Conservation (phyloP, 2,888 invertebrate genomes). For the Tipula lateralis region DNA sequence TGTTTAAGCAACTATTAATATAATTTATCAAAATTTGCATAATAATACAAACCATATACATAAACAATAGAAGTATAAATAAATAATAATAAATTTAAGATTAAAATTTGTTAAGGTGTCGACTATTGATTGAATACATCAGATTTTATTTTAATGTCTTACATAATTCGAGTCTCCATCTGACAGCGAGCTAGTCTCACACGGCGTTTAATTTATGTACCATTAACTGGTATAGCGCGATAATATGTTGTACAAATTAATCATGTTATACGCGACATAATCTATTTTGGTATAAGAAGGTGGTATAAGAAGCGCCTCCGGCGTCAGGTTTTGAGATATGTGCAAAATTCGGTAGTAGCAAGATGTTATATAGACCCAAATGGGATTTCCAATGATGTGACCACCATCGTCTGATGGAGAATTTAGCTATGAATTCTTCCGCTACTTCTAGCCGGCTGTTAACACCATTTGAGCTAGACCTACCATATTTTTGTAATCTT, state of each 20-base stretch:
- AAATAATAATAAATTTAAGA: background rate
- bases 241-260: background rate
- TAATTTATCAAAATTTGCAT: background rate
- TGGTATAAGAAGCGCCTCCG: no score
- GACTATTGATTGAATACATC: background rate
- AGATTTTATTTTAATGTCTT: background rate
- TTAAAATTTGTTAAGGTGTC: background rate
- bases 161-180: background rate
- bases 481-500: no score
- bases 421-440: no score
- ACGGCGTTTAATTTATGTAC: background rate
- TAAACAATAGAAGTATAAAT: background rate
- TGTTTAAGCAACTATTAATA: background rate
- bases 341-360: no score
- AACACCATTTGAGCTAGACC: no score
- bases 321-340: no score
- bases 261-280: background rate
- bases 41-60: background rate
- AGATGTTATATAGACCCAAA: no score
- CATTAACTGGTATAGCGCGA: background rate
- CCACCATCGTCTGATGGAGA: no score
- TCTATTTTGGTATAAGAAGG: no score
- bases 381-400: no score
- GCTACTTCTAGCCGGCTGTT: no score
- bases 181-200: background rate